These are phyloP conservation scores for Cyaniris semiargus DNA, from an alignment of 2,888 invertebrate genomes.

Conservation along the genomic window DNA sequence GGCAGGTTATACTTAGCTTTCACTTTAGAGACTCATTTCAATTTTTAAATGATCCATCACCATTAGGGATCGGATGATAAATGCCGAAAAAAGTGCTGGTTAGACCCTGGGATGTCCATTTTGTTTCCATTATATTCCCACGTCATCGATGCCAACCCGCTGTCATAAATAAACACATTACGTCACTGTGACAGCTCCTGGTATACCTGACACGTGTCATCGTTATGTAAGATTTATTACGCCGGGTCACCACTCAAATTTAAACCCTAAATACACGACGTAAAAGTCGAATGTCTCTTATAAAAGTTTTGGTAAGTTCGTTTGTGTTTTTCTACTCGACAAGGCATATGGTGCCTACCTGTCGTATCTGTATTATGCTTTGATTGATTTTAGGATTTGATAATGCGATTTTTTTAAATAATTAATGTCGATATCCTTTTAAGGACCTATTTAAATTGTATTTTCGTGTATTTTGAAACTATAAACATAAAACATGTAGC, in stretches of 20 bases:
- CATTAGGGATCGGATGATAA: neutral
- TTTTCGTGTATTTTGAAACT: constrained; percentile 34
- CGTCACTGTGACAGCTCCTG: constrained; percentile 70
- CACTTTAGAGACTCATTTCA: neutral
- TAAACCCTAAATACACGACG: constrained; percentile 36
- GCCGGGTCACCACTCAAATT: constrained; percentile 36
- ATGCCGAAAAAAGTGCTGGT: neutral
- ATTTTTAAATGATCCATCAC: neutral
- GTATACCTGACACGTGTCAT: constrained; percentile 66
- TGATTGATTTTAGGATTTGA: constrained; percentile 58
- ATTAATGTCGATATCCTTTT: constrained; percentile 4
- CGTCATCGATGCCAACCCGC: constrained; percentile 57
- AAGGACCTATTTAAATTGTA: constrained; percentile 36
- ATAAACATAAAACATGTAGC: constrained; percentile 1
- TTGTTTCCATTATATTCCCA: constrained; percentile 50
- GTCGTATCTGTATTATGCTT: constrained; percentile 60
- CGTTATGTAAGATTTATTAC: constrained; percentile 56
- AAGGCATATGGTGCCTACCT: constrained; percentile 56
- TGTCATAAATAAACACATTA: constrained; percentile 71
- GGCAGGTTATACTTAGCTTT: neutral
- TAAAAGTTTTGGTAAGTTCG: constrained; percentile 37
- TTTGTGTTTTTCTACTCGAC: constrained; percentile 46
- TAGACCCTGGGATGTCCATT: constrained; percentile 24
- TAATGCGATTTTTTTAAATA: constrained; percentile 42
- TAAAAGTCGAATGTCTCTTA: constrained; percentile 45